Evolutionary conservation across 2,888 invertebrate species (phyloP).

Genomic region (Incurvaria masculella): DNA sequence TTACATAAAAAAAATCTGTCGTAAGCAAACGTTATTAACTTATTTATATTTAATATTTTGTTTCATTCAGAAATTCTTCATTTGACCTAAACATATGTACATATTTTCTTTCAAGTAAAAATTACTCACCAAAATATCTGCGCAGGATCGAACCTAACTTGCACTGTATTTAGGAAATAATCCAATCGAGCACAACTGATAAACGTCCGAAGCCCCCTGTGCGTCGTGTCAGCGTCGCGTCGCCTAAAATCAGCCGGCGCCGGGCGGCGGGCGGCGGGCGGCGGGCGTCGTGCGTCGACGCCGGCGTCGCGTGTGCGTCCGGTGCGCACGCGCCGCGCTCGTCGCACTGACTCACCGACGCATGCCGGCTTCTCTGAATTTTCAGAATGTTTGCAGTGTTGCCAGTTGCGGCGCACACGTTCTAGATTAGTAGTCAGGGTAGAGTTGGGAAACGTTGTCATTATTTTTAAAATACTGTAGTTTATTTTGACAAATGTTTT

Average conservation of each 20-base stretch:
- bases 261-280: constrained; percentile 9
- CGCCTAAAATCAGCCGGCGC: background rate
- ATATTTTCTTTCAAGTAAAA: too few species aligned
- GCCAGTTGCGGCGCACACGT: too few species aligned
- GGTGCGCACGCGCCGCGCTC: constrained; percentile 5
- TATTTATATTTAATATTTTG: too few species aligned
- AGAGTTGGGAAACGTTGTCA: too few species aligned
- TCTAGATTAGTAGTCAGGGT: too few species aligned
- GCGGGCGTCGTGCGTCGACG: constrained; percentile 34
- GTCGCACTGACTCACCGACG: constrained; percentile 49
- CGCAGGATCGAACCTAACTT: background rate
- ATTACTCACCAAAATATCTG: background rate
- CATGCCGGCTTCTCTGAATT: background rate
- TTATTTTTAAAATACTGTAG: too few species aligned
- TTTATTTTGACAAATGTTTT: too few species aligned
- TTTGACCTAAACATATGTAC: too few species aligned
- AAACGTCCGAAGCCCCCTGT: background rate
- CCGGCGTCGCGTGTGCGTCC: constrained; percentile 33
- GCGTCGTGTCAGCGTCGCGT: background rate
- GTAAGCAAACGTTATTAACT: too few species aligned
- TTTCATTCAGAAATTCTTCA: too few species aligned
- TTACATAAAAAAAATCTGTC: too few species aligned
- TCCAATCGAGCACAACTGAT: background rate
- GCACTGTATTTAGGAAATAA: background rate
- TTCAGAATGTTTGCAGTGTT: background rate